phyloP scores from a whole-genome alignment of 1,140 invertebrate species.

The Aricia agestis region DNA sequence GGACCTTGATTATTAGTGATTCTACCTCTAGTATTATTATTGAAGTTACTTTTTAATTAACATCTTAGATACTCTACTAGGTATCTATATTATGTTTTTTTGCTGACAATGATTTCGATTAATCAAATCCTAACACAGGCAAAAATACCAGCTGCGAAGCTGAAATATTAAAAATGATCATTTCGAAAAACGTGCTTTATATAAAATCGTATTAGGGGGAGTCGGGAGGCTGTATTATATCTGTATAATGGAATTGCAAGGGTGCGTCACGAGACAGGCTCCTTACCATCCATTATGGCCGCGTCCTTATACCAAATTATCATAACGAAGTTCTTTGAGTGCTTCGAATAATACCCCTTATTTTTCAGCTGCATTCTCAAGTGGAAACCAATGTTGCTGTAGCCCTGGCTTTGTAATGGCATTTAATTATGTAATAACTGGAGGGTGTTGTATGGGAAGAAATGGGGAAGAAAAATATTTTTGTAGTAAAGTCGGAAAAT shows the following conservation, averaged over 20 bases:
- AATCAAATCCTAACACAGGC: too few species aligned
- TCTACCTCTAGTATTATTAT: too few species aligned
- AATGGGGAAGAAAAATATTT: background rate
- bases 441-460: background rate
- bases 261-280: constrained; percentile 63
- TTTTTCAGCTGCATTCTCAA: constrained; percentile 5
- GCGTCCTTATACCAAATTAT: constrained; percentile 43
- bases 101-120: too few species aligned
- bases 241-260: constrained; percentile 63
- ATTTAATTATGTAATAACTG: background rate
- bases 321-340: constrained; percentile 18
- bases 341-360: constrained; percentile 11
- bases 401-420: background rate
- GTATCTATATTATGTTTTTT: too few species aligned
- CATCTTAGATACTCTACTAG: too few species aligned
- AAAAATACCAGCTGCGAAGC: background rate
- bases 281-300: constrained; percentile 54
- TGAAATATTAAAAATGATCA: constrained; percentile 4
- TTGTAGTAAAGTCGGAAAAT: background rate
- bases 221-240: constrained; percentile 48
- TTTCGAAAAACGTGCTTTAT: constrained; percentile 4
- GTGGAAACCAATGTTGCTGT: background rate
- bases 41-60: too few species aligned
- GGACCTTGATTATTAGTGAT: too few species aligned
- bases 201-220: constrained; percentile 25